Conservation (phyloP, 2,797 vertebrate species). For the Pseudochirops corinnae region DNA sequence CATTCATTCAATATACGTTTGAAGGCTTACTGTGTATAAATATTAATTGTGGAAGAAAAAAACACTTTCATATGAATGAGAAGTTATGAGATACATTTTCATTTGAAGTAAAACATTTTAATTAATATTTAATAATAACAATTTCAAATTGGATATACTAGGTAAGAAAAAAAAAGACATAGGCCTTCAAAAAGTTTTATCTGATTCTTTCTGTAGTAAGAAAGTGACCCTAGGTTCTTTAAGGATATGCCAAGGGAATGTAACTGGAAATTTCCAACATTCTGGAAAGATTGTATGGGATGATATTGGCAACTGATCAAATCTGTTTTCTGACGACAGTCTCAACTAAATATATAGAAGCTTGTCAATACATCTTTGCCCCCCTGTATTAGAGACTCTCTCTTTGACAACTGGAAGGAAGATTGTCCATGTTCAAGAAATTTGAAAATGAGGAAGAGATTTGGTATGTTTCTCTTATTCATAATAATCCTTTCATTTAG, state of each 20-base stretch:
- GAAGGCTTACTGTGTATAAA: neutral
- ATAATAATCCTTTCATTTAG: neutral
- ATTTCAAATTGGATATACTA: neutral
- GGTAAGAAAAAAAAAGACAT: neutral
- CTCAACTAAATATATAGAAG: neutral
- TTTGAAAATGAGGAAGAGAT: neutral
- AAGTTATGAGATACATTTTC: neutral
- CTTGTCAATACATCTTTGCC: neutral
- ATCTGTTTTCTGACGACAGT: neutral
- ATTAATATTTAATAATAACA: neutral
- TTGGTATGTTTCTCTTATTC: neutral
- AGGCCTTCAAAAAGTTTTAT: neutral
- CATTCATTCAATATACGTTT: neutral
- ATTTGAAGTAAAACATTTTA: neutral
- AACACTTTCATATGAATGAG: neutral
- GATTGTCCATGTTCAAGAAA: neutral
- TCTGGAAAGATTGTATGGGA: neutral
- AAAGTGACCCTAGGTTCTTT: neutral
- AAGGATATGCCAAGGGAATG: neutral
- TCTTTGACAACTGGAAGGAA: neutral
- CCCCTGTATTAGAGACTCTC: neutral
- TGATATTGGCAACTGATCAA: neutral
- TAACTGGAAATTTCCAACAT: neutral
- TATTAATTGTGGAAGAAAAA: neutral
- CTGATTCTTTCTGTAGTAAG: neutral